Evolutionary conservation across 2,113 vertebrate genomes (phyloP).

Genomic region (Festucalex cinctus): DNA sequence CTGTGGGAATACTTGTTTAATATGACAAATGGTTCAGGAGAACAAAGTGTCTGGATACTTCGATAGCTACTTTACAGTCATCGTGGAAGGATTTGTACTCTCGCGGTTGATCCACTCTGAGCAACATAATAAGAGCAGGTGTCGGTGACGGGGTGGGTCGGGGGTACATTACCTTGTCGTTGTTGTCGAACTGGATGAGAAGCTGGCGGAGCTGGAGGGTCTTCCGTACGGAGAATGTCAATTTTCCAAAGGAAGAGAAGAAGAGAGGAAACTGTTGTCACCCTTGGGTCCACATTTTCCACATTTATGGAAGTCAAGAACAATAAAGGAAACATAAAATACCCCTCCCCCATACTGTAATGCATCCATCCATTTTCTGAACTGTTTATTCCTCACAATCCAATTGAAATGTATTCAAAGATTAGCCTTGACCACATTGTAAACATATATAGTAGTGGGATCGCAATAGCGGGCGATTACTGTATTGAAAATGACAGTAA

Average conservation of each 20-base stretch:
- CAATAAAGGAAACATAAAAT: too few relatives aligned
- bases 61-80: not conserved
- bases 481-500: too few relatives aligned
- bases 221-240: constrained; percentile 39
- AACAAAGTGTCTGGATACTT: not conserved
- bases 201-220: constrained; percentile 75
- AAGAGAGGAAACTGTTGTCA: constrained; percentile 18
- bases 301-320: too few relatives aligned
- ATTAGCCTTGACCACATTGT: too few relatives aligned
- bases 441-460: too few relatives aligned
- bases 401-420: too few relatives aligned
- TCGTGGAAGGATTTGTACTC: not conserved
- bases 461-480: too few relatives aligned
- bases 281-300: too few relatives aligned
- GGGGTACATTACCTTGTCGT: constrained; percentile 50
- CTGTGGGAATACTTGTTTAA: not conserved
- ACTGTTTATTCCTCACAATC: too few relatives aligned
- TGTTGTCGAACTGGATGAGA: constrained; percentile 59
- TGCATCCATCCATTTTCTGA: too few relatives aligned
- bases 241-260: constrained; percentile 3
- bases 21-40: not conserved
- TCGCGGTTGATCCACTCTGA: not conserved
- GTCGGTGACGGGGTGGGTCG: constrained; percentile 9
- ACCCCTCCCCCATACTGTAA: too few relatives aligned
- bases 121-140: constrained; percentile 26